phyloP scores from a whole-genome alignment of 92 coral and sea anemone species.

The Micromussa lordhowensis region DNA sequence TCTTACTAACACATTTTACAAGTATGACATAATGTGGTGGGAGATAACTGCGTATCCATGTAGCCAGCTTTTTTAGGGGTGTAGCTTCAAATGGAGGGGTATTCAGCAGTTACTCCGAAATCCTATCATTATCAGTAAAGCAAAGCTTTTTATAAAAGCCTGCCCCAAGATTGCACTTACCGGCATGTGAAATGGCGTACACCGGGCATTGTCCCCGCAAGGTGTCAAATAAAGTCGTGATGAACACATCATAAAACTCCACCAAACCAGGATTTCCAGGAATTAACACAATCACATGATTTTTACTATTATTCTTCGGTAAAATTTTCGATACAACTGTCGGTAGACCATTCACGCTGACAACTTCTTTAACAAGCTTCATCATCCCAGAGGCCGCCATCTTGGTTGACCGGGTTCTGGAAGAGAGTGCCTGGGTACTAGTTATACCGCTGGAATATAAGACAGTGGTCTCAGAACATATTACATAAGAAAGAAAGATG shows the following conservation, averaged over 20 bases:
- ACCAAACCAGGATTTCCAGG: constrained; percentile 99
- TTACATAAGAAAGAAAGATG: not conserved
- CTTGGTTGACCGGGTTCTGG: constrained; percentile 17
- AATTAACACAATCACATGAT: constrained; percentile 73
- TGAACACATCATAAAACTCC: constrained; percentile 88
- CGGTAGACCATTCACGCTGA: constrained; percentile 79
- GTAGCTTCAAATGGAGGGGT: too few species aligned
- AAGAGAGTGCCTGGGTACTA: not conserved
- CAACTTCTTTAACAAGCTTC: constrained; percentile 67
- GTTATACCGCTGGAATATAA: not conserved
- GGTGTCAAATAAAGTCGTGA: constrained; percentile 71
- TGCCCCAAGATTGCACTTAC: constrained; percentile 49
- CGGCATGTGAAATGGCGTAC: constrained; percentile 94
- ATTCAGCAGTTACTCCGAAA: not conserved
- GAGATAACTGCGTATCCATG: too few species aligned
- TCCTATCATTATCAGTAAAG: too few species aligned
- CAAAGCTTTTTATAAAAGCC: not conserved
- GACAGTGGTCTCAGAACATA: constrained; percentile 16
- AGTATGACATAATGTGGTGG: too few species aligned
- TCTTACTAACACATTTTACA: too few species aligned
- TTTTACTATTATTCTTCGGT: constrained; percentile 45
- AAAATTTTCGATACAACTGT: constrained; percentile 84
- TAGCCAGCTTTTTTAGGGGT: too few species aligned
- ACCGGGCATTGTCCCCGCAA: constrained; percentile 67
- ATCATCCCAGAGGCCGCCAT: constrained; percentile 58